Evolutionary conservation across 2,888 invertebrate genomes (phyloP), one percentile per base, ranked within the genome.

Genomic region (Pristionchus exspectatus): DNA sequence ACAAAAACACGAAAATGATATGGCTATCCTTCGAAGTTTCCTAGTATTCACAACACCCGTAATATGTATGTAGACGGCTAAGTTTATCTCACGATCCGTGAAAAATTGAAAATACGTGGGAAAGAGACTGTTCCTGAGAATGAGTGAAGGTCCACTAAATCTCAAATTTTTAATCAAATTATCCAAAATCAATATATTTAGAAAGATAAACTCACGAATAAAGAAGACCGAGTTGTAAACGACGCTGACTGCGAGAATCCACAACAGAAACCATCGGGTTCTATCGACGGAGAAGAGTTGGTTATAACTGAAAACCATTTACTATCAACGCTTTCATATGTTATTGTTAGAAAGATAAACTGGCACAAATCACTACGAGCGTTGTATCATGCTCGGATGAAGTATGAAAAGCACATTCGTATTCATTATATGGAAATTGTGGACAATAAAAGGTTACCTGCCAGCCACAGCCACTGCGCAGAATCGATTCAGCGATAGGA

Each of bases 151-250:
- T n/a, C n/a, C n/a, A n/a, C n/a, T n/a, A n/a, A n/a, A n/a, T n/a
- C n/a, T n/a, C n/a, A n/a, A n/a, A n/a, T n/a, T n/a, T n/a, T n/a
- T n/a, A n/a, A n/a, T n/a, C n/a, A n/a, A n/a, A n/a, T n/a, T n/a
- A n/a, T n/a, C n/a, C n/a, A n/a, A n/a, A n/a, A n/a, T n/a, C n/a
- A n/a, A n/a, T n/a, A 56, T 56, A 4, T 12, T 18, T 56, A 18
- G 27, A 69, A 7, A 30, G 7, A 12, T 12, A 3, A 38, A 81
- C 81, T 81, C 27, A 81, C 81, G 81, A 81, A 81, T 50, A 81
- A 81, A 81, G 81, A n/a, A 81, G 50, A 81, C 81, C n/a, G 81
- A 81, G 7, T 81, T 81, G 50, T 81, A 81, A 14, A n/a, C n/a
- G 1, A 81, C 50, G 4, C 50, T 81, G 27, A 81, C n/a, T 18